phyloP scores from a whole-genome alignment of 2,888 invertebrate species.

The Apamea monoglypha region DNA sequence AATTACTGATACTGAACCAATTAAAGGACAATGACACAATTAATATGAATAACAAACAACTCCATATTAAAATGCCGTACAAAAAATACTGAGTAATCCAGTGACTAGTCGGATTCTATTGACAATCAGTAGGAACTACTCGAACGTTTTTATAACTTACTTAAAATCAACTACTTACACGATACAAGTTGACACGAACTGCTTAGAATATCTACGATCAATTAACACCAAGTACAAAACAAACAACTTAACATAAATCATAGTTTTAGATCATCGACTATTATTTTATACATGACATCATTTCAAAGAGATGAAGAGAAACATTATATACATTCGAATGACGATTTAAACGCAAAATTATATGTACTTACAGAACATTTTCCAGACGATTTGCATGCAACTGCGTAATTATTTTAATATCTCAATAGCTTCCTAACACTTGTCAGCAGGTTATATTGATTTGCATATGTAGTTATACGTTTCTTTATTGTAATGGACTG shows the following conservation, averaged over 20 bases:
- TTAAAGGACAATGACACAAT: conserved; percentile 18
- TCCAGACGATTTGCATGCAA: conserved; percentile 48
- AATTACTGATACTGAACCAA: background rate
- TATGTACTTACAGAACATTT: conserved; percentile 32
- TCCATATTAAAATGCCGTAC: conserved; percentile 8
- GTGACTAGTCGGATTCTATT: conserved; percentile 15
- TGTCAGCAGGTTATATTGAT: conserved; percentile 21
- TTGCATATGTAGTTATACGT: conserved; percentile 12
- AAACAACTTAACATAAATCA: conserved; percentile 52
- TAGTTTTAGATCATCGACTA: conserved; percentile 59
- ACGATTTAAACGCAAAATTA: conserved; percentile 29
- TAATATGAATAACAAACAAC: conserved; percentile 20
- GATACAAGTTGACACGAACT: conserved; percentile 28
- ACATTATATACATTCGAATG: conserved; percentile 39
- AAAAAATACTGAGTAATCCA: conserved; percentile 37
- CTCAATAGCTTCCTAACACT: conserved; percentile 31
- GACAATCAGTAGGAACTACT: conserved; percentile 13
- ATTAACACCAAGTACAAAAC: conserved; percentile 42
- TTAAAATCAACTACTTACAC: conserved; percentile 14
- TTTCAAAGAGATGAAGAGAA: conserved; percentile 43
- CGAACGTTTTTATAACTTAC: conserved; percentile 19
- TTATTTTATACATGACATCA: conserved; percentile 66
- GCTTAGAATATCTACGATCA: conserved; percentile 46
- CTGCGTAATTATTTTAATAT: conserved; percentile 45
- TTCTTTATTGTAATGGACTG: conserved; percentile 33